Percentiles rank a stretch among this genome's conserved stretches.
phyloP scores from a whole-genome alignment of 1,140 invertebrate genomes.

The Drosophila kurseongensis region DNA sequence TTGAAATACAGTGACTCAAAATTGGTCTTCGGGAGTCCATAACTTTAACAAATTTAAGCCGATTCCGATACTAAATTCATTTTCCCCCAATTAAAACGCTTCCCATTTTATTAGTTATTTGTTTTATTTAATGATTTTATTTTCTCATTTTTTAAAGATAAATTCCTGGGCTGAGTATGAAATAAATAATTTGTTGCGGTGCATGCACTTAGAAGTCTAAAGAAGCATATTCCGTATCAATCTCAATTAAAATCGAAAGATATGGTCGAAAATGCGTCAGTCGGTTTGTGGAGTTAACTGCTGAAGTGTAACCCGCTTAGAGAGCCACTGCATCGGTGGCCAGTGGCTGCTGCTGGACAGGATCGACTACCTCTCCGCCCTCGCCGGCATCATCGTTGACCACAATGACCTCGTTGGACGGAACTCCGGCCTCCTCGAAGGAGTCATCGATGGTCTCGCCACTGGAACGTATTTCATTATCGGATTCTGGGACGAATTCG shows the following conservation, averaged over 20 bases:
- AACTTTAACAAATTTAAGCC: no score
- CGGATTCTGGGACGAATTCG: conserved; percentile 32
- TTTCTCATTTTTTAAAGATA: conserved; percentile 48
- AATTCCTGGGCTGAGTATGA: conserved; percentile 77
- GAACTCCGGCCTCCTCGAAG: conserved; percentile 69
- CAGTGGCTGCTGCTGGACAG: conserved; percentile 14
- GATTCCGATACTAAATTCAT: no score
- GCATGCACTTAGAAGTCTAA: conserved; percentile 77
- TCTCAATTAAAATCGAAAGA: conserved; percentile 42
- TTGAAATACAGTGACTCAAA: no score
- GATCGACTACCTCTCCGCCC: conserved; percentile 11
- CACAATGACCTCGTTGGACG: conserved; percentile 71
- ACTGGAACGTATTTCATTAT: conserved; percentile 75
- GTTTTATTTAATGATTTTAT: conserved; percentile 44
- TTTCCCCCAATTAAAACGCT: neutral
- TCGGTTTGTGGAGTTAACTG: conserved; percentile 21
- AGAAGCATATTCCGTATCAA: conserved; percentile 42
- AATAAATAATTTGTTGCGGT: conserved; percentile 78
- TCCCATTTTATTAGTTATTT: conserved; percentile 3
- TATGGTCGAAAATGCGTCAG: conserved; percentile 66
- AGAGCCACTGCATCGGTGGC: conserved; percentile 44
- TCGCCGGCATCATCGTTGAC: conserved; percentile 72
- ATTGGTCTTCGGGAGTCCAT: no score
- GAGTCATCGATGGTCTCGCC: conserved; percentile 67
- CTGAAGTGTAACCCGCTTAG: neutral